Evolutionary conservation across 1,140 invertebrate species (phyloP).

Genomic region (Pseudomyrmex gracilis): DNA sequence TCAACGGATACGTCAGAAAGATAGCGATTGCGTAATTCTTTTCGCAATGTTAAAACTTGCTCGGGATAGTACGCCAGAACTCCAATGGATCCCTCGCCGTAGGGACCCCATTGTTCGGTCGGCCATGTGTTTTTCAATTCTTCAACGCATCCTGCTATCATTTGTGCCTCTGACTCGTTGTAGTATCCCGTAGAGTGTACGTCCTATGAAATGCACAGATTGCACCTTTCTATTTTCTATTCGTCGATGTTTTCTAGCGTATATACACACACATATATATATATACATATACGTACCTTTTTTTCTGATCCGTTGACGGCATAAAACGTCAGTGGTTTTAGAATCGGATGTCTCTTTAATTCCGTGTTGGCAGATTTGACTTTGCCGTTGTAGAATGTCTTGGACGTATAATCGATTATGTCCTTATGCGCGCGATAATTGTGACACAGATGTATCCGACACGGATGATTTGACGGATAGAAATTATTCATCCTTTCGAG

Average conservation of each 20-base stretch:
- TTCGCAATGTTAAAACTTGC: slow-evolving; percentile 92
- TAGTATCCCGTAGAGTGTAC: slow-evolving; percentile 94
- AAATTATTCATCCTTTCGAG: slow-evolving; percentile 93
- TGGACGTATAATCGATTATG: slow-evolving; percentile 93
- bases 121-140: slow-evolving; percentile 91
- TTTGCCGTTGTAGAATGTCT: slow-evolving; percentile 93
- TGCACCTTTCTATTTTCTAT: neutral
- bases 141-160: slow-evolving; percentile 90
- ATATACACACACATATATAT: neutral
- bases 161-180: slow-evolving; percentile 93
- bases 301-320: slow-evolving; percentile 92
- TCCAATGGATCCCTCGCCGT: slow-evolving; percentile 91
- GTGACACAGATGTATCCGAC: slow-evolving; percentile 93
- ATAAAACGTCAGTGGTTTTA: slow-evolving; percentile 93
- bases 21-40: slow-evolving; percentile 91
- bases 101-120: slow-evolving; percentile 89
- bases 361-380: slow-evolving; percentile 90
- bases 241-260: too few relatives aligned
- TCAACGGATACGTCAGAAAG: slow-evolving; percentile 93
- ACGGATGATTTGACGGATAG: slow-evolving; percentile 91
- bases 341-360: slow-evolving; percentile 87
- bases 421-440: slow-evolving; percentile 95
- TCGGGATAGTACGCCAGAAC: slow-evolving; percentile 95
- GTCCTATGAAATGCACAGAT: slow-evolving; percentile 85
- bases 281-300: slow-evolving; percentile 79